These are phyloP conservation scores for Clamator glandarius DNA, from an alignment of 2,797 vertebrate genomes.

Conservation along the genomic window DNA sequence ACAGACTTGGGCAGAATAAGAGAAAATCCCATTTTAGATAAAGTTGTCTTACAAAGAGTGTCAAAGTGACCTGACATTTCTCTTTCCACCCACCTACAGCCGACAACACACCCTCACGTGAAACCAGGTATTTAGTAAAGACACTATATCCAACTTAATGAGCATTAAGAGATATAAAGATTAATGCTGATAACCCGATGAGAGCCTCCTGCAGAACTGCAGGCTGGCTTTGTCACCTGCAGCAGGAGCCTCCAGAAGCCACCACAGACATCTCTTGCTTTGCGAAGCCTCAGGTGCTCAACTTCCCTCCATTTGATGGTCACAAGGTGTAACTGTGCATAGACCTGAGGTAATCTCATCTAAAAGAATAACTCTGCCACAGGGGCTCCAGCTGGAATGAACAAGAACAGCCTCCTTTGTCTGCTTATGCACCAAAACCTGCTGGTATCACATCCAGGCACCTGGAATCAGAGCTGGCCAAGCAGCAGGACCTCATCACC, in stretches of 20 bases:
- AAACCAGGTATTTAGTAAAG: background rate
- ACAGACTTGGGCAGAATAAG: background rate
- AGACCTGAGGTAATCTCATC: background rate
- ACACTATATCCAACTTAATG: background rate
- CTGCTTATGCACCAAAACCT: background rate
- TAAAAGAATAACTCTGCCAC: background rate
- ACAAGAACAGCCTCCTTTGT: rapidly evolving
- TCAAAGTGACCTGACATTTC: background rate
- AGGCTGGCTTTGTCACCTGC: background rate
- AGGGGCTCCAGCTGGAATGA: background rate
- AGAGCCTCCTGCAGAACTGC: background rate
- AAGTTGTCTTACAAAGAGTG: background rate
- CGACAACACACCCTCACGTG: background rate
- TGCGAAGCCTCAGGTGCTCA: background rate
- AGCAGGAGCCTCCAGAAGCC: background rate
- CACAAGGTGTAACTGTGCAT: background rate
- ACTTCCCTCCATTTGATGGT: background rate
- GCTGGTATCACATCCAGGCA: background rate
- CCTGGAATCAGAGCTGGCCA: background rate
- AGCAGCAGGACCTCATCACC: background rate
- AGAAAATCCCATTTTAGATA: background rate
- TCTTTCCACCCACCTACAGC: background rate
- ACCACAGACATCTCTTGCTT: background rate
- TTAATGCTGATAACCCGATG: background rate
- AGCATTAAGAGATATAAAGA: background rate